These are phyloP conservation scores for Sphyrna mokarran DNA, from an alignment of 2,113 vertebrate species.

Conservation along the genomic window DNA sequence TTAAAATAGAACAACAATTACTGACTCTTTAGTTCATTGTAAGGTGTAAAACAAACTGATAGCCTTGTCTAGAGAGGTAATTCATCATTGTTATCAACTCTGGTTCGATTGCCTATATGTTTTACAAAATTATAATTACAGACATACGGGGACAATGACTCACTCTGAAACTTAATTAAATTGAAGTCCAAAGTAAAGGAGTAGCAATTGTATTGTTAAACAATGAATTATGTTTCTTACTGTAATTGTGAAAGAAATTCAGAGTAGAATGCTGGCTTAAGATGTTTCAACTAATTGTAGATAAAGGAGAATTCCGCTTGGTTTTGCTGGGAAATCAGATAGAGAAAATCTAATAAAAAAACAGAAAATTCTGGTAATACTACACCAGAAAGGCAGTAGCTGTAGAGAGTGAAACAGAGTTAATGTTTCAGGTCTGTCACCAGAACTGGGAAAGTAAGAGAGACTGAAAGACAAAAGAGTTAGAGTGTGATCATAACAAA, in stretches of 20 bases:
- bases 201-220: neutral
- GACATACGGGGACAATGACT: neutral
- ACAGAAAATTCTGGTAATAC: neutral
- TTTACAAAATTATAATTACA: slow-evolving; percentile 14
- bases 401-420: neutral
- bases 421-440: too few species aligned
- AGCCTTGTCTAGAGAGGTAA: neutral
- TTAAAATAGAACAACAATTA: neutral
- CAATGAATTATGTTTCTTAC: neutral
- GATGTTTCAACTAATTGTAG: neutral
- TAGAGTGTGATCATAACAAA: too few species aligned
- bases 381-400: neutral
- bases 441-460: too few species aligned
- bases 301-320: neutral
- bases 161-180: neutral
- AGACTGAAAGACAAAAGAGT: too few species aligned
- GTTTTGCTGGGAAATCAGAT: neutral
- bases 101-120: neutral
- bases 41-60: neutral
- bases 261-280: neutral
- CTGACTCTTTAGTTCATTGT: neutral
- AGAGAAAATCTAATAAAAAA: neutral
- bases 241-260: neutral
- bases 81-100: neutral
- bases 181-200: neutral